Evolutionary conservation across 2,797 vertebrate genomes (phyloP).

Genomic region (Gymnoscopelus microlampas): DNA sequence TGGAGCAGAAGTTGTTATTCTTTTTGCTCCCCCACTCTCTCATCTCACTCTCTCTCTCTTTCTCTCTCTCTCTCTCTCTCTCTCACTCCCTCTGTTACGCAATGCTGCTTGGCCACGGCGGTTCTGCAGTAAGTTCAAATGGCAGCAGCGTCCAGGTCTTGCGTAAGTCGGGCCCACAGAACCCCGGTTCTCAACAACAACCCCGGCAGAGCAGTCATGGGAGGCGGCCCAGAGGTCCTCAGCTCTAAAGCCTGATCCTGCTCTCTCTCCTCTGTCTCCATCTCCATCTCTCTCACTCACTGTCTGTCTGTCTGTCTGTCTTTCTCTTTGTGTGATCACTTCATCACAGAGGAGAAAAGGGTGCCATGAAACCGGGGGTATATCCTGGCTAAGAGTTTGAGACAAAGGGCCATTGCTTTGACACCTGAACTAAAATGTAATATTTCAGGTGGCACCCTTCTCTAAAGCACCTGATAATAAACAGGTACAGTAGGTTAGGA

Average conservation of each 20-base stretch:
- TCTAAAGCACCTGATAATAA: no score
- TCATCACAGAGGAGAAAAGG: conserved; percentile 25
- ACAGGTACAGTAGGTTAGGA: no score
- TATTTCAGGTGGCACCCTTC: no score
- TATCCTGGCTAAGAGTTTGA: conserved; percentile 14
- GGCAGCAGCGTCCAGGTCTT: conserved; percentile 74
- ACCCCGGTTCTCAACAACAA: conserved; percentile 68
- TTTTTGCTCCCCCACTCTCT: conserved; percentile 52
- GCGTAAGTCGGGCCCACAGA: conserved; percentile 71
- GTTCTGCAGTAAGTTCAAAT: conserved; percentile 56
- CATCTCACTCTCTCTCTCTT: conserved; percentile 31
- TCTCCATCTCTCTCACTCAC: conserved; percentile 22
- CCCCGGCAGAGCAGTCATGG: conserved; percentile 48
- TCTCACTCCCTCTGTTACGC: conserved; percentile 58
- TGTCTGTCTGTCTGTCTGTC: conserved; percentile 7
- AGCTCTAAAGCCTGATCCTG: background rate
- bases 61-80: conserved; percentile 20
- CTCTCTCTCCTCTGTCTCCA: background rate
- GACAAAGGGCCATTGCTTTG: conserved; percentile 22
- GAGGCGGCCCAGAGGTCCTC: conserved; percentile 27
- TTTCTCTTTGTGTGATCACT: conserved; percentile 20
- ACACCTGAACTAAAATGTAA: background rate
- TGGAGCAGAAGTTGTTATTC: conserved; percentile 70
- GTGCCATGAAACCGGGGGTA: background rate
- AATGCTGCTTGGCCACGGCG: conserved; percentile 66